Evolutionary conservation across 2,888 invertebrate species (phyloP).

Genomic region (Drosophila anomalata): DNA sequence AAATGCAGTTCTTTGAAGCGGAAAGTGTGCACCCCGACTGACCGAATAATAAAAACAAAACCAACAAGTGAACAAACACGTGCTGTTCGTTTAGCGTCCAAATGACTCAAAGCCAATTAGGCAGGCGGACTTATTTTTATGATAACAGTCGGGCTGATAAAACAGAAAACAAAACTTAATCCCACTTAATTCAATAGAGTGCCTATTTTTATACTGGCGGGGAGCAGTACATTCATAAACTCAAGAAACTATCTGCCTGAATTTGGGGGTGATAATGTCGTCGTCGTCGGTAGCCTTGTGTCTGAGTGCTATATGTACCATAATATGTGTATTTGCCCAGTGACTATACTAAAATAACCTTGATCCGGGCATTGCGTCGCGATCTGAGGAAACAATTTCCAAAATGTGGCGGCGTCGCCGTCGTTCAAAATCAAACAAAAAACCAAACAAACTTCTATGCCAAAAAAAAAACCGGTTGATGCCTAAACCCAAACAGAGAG

Average conservation of each 20-base stretch:
- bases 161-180: conserved; percentile 9
- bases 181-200: conserved; percentile 12
- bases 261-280: conserved; percentile 23
- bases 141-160: conserved; percentile 28
- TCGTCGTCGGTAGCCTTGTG: conserved; percentile 10
- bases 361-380: conserved; percentile 38
- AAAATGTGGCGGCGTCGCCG: conserved; percentile 30
- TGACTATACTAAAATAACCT: conserved; percentile 33
- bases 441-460: conserved; percentile 49
- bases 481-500: conserved; percentile 46
- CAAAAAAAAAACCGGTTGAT: conserved; percentile 40
- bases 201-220: neutral
- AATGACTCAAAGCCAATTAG: conserved; percentile 6
- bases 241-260: conserved; percentile 32
- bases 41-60: conserved; percentile 8
- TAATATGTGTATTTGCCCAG: conserved; percentile 15
- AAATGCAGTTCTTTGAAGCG: conserved; percentile 27
- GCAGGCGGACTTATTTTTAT: neutral
- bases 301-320: conserved; percentile 14
- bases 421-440: conserved; percentile 23
- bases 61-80: conserved; percentile 39
- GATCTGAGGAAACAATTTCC: conserved; percentile 31
- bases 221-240: conserved; percentile 17
- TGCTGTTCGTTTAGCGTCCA: conserved; percentile 23
- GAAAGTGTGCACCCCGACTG: conserved; percentile 26